These are phyloP conservation scores for Erannis defoliaria DNA, from an alignment of 2,888 invertebrate genomes.

Conservation along the genomic window DNA sequence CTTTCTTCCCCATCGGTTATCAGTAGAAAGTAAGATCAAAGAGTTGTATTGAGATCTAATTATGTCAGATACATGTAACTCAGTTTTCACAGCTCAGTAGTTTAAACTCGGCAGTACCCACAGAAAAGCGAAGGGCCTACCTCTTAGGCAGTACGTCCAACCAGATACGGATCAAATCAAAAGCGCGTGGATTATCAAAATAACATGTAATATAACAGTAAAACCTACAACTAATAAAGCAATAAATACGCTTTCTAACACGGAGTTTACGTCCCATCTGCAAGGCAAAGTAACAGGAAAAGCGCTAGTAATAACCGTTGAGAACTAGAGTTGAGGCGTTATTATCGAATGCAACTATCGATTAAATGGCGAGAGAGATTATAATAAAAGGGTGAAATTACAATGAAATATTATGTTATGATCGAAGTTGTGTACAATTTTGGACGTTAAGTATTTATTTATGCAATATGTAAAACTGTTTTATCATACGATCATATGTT, in stretches of 20 bases:
- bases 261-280: constrained; percentile 27
- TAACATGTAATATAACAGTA: constrained; percentile 25
- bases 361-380: neutral
- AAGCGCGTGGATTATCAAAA: constrained; percentile 5
- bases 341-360: constrained; percentile 12
- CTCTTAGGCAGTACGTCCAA: neutral
- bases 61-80: too few relatives aligned
- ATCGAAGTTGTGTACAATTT: too few relatives aligned
- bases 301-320: constrained; percentile 27
- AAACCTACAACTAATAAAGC: constrained; percentile 53
- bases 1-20: too few relatives aligned
- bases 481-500: too few relatives aligned
- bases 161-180: neutral
- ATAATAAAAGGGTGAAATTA: too few relatives aligned
- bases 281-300: constrained; percentile 36
- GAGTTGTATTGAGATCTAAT: too few relatives aligned
- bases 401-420: neutral
- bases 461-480: too few relatives aligned
- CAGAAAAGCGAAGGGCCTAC: too few relatives aligned
- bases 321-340: constrained; percentile 19
- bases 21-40: too few relatives aligned
- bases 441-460: too few relatives aligned
- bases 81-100: too few relatives aligned
- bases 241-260: constrained; percentile 53
- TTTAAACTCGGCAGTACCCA: neutral